Evolutionary conservation across 1,140 invertebrate genomes (phyloP), one percentile per base, ranked within the genome.

Genomic region (Potamilus streckersoni): DNA sequence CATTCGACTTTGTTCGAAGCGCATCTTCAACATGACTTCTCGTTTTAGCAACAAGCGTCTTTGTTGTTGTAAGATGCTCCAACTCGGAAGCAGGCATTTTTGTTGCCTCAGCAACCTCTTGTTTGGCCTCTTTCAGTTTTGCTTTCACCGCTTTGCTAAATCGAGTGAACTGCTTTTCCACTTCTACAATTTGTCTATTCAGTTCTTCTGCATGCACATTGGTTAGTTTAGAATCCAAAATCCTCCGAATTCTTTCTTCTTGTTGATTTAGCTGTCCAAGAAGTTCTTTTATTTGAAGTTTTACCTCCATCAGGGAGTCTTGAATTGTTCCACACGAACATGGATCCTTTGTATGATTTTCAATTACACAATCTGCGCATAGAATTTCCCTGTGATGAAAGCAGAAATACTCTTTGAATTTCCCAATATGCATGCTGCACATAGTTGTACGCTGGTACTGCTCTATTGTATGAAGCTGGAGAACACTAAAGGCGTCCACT

Each of bases 391-490:
- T 64, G 56, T 77, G 75, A 38, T 77, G 69, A 61, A 77, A 77
- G n/a, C 75, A 77, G 56, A 72, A 77, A 56, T 77, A 77, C 63
- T 77, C 75, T 31, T 77, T 77, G 56, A 77, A 77, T 59, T 77
- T 77, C 16, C 73, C 63, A 16, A 73, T 77, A 59, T 77, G 75
- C 73, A 38, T 68, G 55, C 73, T 71, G 31, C 75, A 77, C 8
- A 77, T 71, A 2, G 64, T 57, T 27, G 75, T 72, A 14, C 64
- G 63, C 38, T 77, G 49, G 31, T 77, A 77, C 65, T 77, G 75
- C 15, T 64, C 60, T 23, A 77, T 59, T 3, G 75, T 77, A 55
- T 77, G 75, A 19, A 77, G 70, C 58, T 77, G 75, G n/a, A 77
- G 72, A 6, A 77, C 75, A 72, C 75, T 72, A 56, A 77, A 77